Evolutionary conservation across 2,888 invertebrate species (phyloP).

Genomic region (Beris morrisii): DNA sequence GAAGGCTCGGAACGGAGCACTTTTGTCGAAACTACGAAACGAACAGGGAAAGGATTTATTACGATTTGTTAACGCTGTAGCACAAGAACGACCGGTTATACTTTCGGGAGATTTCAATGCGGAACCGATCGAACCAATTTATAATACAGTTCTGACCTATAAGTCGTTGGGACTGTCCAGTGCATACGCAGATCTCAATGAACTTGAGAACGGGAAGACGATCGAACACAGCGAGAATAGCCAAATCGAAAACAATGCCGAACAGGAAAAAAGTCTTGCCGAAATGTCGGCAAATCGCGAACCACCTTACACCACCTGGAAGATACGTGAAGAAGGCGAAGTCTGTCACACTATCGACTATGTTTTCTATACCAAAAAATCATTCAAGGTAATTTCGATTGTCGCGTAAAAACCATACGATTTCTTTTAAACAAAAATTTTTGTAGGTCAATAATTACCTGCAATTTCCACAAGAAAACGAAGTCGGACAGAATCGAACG

Average conservation of each 20-base stretch:
- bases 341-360: slow-evolving; percentile 76
- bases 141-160: slow-evolving; percentile 61
- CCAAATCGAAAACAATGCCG: neutral
- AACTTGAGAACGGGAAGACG: slow-evolving; percentile 7
- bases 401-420: neutral
- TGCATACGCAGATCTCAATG: slow-evolving; percentile 59
- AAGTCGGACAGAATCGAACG: slow-evolving; percentile 67
- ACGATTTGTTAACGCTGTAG: slow-evolving; percentile 59
- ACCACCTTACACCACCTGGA: slow-evolving; percentile 77
- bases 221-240: slow-evolving; percentile 30
- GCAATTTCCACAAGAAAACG: slow-evolving; percentile 64
- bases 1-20: slow-evolving; percentile 70
- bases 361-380: slow-evolving; percentile 65
- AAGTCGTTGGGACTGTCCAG: slow-evolving; percentile 57
- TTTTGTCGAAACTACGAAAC: slow-evolving; percentile 67
- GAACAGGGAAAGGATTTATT: slow-evolving; percentile 72
- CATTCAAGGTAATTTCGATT: slow-evolving; percentile 59
- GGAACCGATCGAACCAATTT: slow-evolving; percentile 71
- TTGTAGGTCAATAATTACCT: slow-evolving; percentile 53
- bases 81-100: slow-evolving; percentile 62
- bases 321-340: slow-evolving; percentile 70
- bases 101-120: slow-evolving; percentile 79
- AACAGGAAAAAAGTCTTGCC: slow-evolving; percentile 36
- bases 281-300: slow-evolving; percentile 58
- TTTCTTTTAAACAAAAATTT: slow-evolving; percentile 1